Evolutionary conservation across 1,140 invertebrate species (phyloP), one percentile per base, ranked within the genome.

Genomic region (Pentalonia nigronervosa): DNA sequence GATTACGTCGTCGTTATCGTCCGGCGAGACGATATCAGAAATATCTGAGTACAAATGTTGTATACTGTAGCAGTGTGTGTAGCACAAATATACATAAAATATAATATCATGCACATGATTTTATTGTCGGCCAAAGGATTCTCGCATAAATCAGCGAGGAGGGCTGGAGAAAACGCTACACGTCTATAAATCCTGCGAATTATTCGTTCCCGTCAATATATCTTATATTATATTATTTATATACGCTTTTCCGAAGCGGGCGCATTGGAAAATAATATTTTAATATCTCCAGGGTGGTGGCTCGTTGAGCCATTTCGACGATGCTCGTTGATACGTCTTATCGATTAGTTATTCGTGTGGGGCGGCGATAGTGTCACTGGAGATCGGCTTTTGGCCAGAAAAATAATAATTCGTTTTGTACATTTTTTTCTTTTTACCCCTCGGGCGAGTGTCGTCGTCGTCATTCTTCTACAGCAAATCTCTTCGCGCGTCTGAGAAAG

Each of bases 391-490:
- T 93, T 56, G 91, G 91, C 91, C 67, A 86, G 36, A 84, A 93
- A 84, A 93, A 93, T 93, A 93, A 93, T 93, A 93, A 93, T 93
- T 93, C 91, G 91, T 93, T 93, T 93, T 93, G 53, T 81, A 83
- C 67, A 83, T 92, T 81, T 92, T 91, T 81, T 41, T n/a, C n/a
- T 14, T 83, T 50, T 83, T 34, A 53, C n/a, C 76, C 91, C 47
- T 30, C 81, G 56, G 81, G 50, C n/a, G 45, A 53, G 76, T 48
- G 47, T 41, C 47, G 81, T 84, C 88, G 23, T 88, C 48, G 9
- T 90, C 60, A 21, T 50, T 84, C 41, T 41, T 41, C 41, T 41
- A 4, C 41, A 41, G 2, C 53, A 91, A 36, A 56, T 91, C 45
- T 76, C 23, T 41, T 6, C 87, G 47, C 87, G 87, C 87, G 88